These are phyloP conservation scores for Odontamblyopus lacepedii DNA, from an alignment of 2,797 vertebrate genomes.

Conservation along the genomic window DNA sequence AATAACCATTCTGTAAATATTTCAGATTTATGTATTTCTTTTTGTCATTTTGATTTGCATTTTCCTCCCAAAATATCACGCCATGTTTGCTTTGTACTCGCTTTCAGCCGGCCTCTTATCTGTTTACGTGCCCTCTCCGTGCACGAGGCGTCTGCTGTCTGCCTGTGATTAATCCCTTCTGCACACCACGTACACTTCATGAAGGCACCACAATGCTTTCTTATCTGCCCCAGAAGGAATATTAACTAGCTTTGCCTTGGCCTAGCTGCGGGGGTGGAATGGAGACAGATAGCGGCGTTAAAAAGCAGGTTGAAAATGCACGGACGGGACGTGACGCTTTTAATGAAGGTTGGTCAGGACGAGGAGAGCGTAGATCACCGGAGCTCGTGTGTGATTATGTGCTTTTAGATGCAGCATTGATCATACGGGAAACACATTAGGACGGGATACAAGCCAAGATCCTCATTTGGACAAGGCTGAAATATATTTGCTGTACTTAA, in stretches of 20 bases:
- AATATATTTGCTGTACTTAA: conserved; percentile 33
- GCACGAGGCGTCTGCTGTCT: conserved; percentile 32
- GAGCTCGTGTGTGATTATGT: conserved; percentile 19
- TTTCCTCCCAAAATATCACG: background rate
- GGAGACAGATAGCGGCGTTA: conserved; percentile 49
- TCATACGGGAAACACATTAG: conserved; percentile 52
- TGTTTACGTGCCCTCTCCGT: conserved; percentile 8
- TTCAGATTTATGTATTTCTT: background rate
- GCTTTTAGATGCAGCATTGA: conserved; percentile 25
- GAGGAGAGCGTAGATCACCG: conserved; percentile 22
- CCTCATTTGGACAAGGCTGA: conserved; percentile 41
- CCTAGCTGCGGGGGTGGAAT: conserved; percentile 23
- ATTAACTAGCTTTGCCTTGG: conserved; percentile 38
- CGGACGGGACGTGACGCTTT: conserved; percentile 26
- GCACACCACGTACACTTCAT: conserved; percentile 33
- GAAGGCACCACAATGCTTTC: conserved; percentile 51
- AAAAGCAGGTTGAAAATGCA: conserved; percentile 27
- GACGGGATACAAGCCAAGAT: conserved; percentile 53
- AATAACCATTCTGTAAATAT: background rate
- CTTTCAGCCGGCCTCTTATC: conserved; percentile 10
- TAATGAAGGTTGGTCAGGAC: conserved; percentile 38
- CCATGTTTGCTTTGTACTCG: conserved; percentile 45
- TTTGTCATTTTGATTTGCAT: background rate
- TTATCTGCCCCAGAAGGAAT: conserved; percentile 58
- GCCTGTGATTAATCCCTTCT: conserved; percentile 53